A percentile compares a stretch with the other conserved stretches of the same genome.
phyloP scores from a whole-genome alignment of 2,888 invertebrate species.

The Monochamus alternatus region DNA sequence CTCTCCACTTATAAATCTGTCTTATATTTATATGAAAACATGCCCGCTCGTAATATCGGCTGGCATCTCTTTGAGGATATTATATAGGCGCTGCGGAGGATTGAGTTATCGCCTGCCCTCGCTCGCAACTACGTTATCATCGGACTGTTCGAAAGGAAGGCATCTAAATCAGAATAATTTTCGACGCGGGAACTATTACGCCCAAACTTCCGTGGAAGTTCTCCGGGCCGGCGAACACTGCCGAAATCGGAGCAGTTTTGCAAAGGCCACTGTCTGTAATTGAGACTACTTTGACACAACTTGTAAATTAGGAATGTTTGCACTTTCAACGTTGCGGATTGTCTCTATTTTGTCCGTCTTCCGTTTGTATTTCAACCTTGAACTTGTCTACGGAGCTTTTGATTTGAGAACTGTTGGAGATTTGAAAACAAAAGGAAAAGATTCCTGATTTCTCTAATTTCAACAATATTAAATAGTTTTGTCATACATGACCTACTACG shows the following conservation, averaged over 20 bases:
- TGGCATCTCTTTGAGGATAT: slow-evolving; percentile 44
- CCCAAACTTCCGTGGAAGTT: slow-evolving; percentile 34
- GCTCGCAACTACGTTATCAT: slow-evolving; percentile 33
- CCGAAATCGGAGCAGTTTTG: background rate
- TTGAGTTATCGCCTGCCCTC: slow-evolving; percentile 31
- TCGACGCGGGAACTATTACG: slow-evolving; percentile 50
- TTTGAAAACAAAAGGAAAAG: too few relatives aligned
- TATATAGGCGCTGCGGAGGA: slow-evolving; percentile 30
- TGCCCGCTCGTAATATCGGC: slow-evolving; percentile 37
- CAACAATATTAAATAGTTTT: too few relatives aligned
- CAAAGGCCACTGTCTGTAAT: slow-evolving; percentile 2
- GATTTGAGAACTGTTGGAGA: background rate
- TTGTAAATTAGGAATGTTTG: slow-evolving; percentile 19
- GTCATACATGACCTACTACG: too few relatives aligned
- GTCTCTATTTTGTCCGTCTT: background rate
- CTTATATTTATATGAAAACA: slow-evolving; percentile 52
- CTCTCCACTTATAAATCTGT: slow-evolving; percentile 53
- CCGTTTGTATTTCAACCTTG: background rate
- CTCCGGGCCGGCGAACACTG: background rate
- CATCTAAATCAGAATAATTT: slow-evolving; percentile 56
- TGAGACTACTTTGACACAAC: slow-evolving; percentile 21
- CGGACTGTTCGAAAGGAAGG: slow-evolving; percentile 41
- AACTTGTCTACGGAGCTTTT: background rate
- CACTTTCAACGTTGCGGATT: background rate
- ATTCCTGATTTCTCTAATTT: too few relatives aligned